Percentiles rank a stretch among this genome's conserved stretches.
These are phyloP conservation scores for Cyprinodon tularosa DNA, from an alignment of 2,113 vertebrate species.

Conservation along the genomic window DNA sequence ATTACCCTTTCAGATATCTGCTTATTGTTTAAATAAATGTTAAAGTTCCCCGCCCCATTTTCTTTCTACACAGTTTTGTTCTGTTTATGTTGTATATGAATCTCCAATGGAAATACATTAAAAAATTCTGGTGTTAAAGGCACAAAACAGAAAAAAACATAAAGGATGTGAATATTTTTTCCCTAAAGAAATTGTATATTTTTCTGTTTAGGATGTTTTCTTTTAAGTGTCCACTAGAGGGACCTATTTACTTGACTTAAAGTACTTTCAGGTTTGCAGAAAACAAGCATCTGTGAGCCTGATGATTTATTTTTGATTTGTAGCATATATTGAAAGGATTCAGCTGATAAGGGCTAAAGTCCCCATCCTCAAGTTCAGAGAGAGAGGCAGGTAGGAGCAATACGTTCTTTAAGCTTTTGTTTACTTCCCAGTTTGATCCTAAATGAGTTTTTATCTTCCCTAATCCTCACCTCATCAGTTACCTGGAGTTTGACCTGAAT, in stretches of 20 bases:
- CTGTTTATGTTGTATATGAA: too few relatives aligned
- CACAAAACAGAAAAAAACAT: too few relatives aligned
- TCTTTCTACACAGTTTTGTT: too few relatives aligned
- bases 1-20: too few relatives aligned
- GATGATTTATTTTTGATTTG: constrained; percentile 45
- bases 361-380: constrained; percentile 93
- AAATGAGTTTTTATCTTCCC: constrained; percentile 7
- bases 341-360: constrained; percentile 96
- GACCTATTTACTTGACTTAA: constrained; percentile 38
- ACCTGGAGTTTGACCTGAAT: constrained; percentile 97
- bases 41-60: too few relatives aligned
- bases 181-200: neutral
- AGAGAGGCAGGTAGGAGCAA: constrained; percentile 89
- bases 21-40: too few relatives aligned
- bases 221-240: constrained; percentile 46
- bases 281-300: constrained; percentile 4
- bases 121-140: too few relatives aligned
- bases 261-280: neutral
- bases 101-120: too few relatives aligned
- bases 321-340: constrained; percentile 88
- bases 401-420: neutral
- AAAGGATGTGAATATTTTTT: neutral
- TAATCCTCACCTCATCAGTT: constrained; percentile 71
- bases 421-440: neutral
- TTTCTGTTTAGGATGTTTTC: neutral